phyloP scores from a whole-genome alignment of 2,113 vertebrate species.

The Corythaixoides concolor region DNA sequence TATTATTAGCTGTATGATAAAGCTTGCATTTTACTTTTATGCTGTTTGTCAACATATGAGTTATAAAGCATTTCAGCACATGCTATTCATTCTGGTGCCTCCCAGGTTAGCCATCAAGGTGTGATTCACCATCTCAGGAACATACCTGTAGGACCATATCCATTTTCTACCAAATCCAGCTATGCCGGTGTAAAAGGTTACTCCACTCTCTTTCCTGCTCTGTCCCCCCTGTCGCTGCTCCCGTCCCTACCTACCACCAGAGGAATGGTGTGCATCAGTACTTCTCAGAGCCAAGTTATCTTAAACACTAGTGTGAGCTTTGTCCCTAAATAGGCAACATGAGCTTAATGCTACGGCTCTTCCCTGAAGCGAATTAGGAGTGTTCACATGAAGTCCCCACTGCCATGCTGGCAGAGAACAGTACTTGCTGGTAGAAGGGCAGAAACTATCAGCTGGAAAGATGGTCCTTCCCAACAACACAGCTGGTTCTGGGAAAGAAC shows the following conservation, averaged over 20 bases:
- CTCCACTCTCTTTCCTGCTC: not conserved
- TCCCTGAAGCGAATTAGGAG: not conserved
- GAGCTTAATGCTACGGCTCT: not conserved
- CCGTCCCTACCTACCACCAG: not conserved
- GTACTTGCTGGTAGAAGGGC: not conserved
- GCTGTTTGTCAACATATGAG: not conserved
- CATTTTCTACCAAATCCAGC: not conserved
- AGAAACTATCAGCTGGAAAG: not conserved
- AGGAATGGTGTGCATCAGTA: not conserved
- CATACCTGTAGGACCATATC: not conserved
- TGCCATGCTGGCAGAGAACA: not conserved
- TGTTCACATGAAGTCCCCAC: not conserved
- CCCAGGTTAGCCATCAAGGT: not conserved
- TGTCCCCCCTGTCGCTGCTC: not conserved
- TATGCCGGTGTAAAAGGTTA: not conserved
- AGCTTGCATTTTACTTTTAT: not conserved
- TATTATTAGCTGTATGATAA: not conserved
- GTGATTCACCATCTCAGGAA: not conserved
- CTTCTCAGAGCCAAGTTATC: not conserved
- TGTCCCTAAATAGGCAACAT: not conserved
- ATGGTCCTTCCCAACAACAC: not conserved
- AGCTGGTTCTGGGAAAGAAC: not conserved
- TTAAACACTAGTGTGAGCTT: not conserved
- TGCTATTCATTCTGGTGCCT: not conserved
- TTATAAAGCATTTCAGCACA: not conserved